Evolutionary conservation across 1,140 invertebrate species (phyloP).

Genomic region (Rhizoglyphus robini): DNA sequence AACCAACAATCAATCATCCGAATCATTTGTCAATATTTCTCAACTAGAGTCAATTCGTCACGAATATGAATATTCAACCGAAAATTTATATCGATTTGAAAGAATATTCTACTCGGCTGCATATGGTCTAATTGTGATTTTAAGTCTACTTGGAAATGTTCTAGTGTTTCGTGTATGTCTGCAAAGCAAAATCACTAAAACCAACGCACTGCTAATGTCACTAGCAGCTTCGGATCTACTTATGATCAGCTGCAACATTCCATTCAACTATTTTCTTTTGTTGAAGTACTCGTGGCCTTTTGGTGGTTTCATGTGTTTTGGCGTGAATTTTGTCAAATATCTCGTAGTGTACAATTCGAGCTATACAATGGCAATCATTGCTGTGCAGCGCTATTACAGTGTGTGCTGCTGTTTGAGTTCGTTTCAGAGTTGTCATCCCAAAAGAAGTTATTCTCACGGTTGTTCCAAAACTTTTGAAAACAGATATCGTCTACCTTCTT

Average conservation of each 20-base stretch:
- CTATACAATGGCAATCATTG: conserved; percentile 41
- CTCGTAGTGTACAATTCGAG: conserved; percentile 38
- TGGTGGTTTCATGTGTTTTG: conserved; percentile 36
- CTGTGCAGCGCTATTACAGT: conserved; percentile 40
- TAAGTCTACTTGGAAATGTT: conserved; percentile 34
- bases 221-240: conserved; percentile 66
- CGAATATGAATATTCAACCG: no score
- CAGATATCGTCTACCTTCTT: no score
- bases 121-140: background rate
- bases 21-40: no score
- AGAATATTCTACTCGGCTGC: background rate
- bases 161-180: conserved; percentile 1
- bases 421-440: no score
- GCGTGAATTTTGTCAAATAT: conserved; percentile 39
- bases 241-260: conserved; percentile 69
- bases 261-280: conserved; percentile 42
- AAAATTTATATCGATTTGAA: background rate
- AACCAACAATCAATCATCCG: no score
- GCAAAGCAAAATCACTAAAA: background rate
- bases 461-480: no score
- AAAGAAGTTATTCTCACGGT: no score
- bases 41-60: no score
- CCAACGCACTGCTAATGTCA: background rate
- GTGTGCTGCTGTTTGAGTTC: no score
- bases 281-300: conserved; percentile 36